A percentile compares a stretch with the other conserved stretches of the same genome.
Conservation (phyloP, 2,113 vertebrate species). For the Lethenteron camtschaticum region DNA sequence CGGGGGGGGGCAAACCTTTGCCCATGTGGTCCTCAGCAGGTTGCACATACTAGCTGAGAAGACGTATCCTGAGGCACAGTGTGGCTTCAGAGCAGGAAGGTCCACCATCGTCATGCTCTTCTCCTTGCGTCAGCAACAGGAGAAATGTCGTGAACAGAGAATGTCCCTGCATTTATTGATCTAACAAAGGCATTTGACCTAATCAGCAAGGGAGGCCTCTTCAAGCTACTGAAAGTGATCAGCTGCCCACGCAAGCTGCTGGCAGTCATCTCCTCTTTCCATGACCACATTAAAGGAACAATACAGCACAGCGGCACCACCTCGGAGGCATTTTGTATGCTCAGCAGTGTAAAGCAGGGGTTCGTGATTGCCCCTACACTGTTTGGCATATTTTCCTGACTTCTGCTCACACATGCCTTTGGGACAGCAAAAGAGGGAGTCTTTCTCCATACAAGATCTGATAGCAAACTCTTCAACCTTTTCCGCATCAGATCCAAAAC, state of each 20-base stretch:
- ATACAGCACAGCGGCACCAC: not conserved
- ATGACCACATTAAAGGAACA: not conserved
- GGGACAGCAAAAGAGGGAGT: not conserved
- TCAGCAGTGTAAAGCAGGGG: not conserved
- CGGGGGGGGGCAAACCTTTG: not conserved
- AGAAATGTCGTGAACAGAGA: conserved; percentile 1
- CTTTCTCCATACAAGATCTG: not conserved
- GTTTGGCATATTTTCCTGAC: not conserved
- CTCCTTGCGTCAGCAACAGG: not conserved
- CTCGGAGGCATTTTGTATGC: not conserved
- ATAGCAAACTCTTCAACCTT: not conserved
- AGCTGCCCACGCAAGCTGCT: not conserved
- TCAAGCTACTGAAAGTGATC: not conserved
- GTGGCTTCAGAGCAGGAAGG: not conserved
- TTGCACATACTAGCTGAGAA: not conserved
- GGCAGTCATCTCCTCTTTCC: not conserved
- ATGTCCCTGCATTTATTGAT: not conserved
- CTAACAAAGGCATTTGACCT: not conserved
- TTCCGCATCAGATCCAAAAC: not conserved
- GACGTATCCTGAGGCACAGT: not conserved
- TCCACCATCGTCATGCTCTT: not conserved
- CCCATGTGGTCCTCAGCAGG: not conserved
- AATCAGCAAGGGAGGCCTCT: not conserved
- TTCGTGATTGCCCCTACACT: not conserved
- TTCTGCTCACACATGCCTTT: conserved; percentile 1